Conservation (phyloP, 1,140 invertebrate genomes). For the Anastatus disparis region DNA sequence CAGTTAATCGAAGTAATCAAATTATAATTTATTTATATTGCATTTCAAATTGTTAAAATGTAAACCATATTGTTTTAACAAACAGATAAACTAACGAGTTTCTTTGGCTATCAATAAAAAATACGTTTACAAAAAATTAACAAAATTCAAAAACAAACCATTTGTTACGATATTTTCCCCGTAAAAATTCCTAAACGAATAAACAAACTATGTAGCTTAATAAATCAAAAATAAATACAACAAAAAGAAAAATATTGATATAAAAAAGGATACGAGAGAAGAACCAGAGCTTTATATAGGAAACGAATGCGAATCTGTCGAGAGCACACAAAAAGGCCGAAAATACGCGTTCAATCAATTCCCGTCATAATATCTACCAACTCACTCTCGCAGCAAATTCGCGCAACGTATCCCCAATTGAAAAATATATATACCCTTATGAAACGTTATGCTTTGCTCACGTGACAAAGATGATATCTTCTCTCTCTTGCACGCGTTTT, state of each 20-base stretch:
- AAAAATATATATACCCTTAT: slow-evolving; percentile 20
- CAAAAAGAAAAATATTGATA: background rate
- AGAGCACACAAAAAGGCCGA: slow-evolving; percentile 3
- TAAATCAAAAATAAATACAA: slow-evolving; percentile 12
- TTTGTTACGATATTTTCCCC: background rate
- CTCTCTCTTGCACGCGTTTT: background rate
- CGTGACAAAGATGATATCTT: slow-evolving; percentile 18
- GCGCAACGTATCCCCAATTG: slow-evolving; percentile 21
- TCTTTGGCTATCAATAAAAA: background rate
- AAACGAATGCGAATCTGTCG: background rate
- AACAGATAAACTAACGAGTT: background rate
- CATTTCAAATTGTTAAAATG: no score
- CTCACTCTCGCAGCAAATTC: slow-evolving; percentile 3
- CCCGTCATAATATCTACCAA: background rate
- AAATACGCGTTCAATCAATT: slow-evolving; percentile 19
- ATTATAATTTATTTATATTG: no score
- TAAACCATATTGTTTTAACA: background rate
- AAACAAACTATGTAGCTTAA: background rate
- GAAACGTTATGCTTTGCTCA: background rate
- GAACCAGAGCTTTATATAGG: background rate
- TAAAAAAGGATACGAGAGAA: background rate
- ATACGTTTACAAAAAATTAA: background rate
- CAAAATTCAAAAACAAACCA: background rate
- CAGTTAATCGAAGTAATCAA: no score
- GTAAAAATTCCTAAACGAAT: background rate